A percentile compares a stretch with the other conserved stretches of the same genome.
Evolutionary conservation across 2,113 vertebrate species (phyloP).

Genomic region (Alligator mississippiensis): DNA sequence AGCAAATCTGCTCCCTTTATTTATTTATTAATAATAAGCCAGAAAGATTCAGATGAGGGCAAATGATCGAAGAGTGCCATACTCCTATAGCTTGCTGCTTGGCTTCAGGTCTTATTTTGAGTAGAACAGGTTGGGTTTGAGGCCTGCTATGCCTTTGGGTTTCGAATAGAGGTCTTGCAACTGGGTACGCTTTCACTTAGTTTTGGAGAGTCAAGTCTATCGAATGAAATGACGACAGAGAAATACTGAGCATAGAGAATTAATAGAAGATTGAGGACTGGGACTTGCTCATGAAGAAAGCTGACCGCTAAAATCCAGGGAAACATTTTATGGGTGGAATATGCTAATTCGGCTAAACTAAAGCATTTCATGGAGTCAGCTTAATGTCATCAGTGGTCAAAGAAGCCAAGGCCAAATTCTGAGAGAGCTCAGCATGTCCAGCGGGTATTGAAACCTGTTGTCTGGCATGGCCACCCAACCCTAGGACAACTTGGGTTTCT

Average conservation of each 20-base stretch:
- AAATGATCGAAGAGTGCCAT: not conserved
- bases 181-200: not conserved
- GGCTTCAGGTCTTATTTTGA: not conserved
- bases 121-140: not conserved
- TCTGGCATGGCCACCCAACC: no score
- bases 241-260: not conserved
- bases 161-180: not conserved
- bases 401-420: no score
- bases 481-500: no score
- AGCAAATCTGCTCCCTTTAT: not conserved
- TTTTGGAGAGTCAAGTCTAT: not conserved
- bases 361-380: no score
- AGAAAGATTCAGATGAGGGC: conserved; percentile 11
- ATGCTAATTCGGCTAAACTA: no score
- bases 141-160: not conserved
- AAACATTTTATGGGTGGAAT: no score
- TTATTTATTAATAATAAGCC: not conserved
- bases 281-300: not conserved
- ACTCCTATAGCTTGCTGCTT: not conserved
- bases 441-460: no score
- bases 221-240: not conserved
- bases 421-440: no score
- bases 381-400: no score
- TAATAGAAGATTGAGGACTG: fast-evolving
- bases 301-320: no score